Conservation (phyloP, 2,888 invertebrate genomes). For the Globia sparganii region DNA sequence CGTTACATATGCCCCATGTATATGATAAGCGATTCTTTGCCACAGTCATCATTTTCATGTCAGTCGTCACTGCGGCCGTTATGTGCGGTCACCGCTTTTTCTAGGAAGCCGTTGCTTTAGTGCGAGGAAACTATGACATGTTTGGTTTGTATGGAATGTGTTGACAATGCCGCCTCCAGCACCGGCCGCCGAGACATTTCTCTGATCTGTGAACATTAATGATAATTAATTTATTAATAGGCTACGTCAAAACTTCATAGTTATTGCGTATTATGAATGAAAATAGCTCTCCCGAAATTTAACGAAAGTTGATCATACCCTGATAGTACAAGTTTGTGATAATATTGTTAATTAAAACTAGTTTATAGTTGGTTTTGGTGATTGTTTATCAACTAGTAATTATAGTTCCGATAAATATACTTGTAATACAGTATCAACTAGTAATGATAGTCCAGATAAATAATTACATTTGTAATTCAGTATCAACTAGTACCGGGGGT, state of each 20-base stretch:
- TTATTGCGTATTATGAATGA: conserved; percentile 30
- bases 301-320: conserved; percentile 25
- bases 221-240: conserved; percentile 29
- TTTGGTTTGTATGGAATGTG: not conserved
- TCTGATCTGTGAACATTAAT: not conserved
- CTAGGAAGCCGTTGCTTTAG: too few species aligned
- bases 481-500: too few species aligned
- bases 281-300: conserved; percentile 20
- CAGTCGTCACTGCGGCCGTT: too few species aligned
- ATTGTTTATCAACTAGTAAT: conserved; percentile 16
- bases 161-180: not conserved
- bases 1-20: too few species aligned
- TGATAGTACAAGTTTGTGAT: not conserved
- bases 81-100: too few species aligned
- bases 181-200: too few species aligned
- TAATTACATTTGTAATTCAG: too few species aligned
- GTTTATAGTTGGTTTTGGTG: conserved; percentile 12
- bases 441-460: not conserved
- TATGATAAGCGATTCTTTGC: not conserved
- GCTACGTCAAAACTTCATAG: not conserved
- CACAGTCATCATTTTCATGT: not conserved
- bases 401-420: not conserved
- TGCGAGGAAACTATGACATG: not conserved
- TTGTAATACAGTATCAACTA: too few species aligned
- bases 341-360: conserved; percentile 29